Conservation (phyloP, 1,140 invertebrate species). For the Lucilia sericata region DNA sequence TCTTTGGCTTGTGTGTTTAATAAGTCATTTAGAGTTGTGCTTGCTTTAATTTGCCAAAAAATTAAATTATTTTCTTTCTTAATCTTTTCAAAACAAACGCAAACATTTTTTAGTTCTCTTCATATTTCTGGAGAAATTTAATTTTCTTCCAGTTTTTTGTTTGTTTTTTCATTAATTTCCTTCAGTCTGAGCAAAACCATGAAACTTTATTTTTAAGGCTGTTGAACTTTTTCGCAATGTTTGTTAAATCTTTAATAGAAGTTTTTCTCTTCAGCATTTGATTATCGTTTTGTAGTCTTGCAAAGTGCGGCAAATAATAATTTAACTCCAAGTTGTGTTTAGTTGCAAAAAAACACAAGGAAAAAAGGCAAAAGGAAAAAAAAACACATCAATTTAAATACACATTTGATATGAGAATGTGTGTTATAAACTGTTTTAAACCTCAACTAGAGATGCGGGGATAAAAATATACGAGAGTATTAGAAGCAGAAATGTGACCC, state of each 20-base stretch:
- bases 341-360: neutral
- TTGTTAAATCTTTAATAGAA: neutral
- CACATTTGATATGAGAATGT: neutral
- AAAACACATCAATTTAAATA: neutral
- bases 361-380: neutral
- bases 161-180: neutral
- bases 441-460: too few species aligned
- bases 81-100: neutral
- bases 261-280: neutral
- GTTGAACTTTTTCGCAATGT: neutral
- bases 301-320: conserved; percentile 3
- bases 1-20: neutral
- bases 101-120: neutral
- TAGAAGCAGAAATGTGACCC: too few species aligned
- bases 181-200: neutral
- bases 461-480: too few species aligned
- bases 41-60: neutral
- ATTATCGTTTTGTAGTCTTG: neutral
- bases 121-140: neutral
- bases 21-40: neutral
- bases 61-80: neutral
- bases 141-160: neutral
- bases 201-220: conserved; percentile 7
- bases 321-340: neutral
- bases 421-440: too few species aligned